Base-by-base conservation (phyloP, 2,797 vertebrate species). In the Triplophysa yarkandensis region DNA sequence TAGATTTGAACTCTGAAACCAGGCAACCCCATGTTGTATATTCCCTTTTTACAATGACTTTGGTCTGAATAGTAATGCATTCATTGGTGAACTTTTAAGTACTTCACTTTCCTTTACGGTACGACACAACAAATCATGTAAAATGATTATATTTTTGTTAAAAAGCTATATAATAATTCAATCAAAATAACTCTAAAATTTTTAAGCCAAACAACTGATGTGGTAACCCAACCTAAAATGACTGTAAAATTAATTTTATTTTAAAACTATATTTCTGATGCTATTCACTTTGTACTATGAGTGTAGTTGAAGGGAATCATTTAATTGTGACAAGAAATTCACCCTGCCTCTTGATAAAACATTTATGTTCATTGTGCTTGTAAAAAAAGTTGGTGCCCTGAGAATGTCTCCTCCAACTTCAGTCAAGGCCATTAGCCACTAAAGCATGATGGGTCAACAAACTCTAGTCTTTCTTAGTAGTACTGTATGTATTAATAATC, bases 321-420 rank as follows among this genome's bases (percentile, higher is more conserved):
- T 67, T 46, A 52, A 65, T 3, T 63, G 52, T 78, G 34, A 55
- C 41, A 28, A 25, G 64, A 48, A 41, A 32, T 48, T 34, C 64
- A 80, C 78, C 78, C 77, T 36, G 50, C 32, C 23, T 4, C 3
- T 73, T 69, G 80, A 81, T 81, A 82, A 66, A 3, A 0, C 34
- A 10, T 25, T 6, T 9, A 71, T 57, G 44, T 83, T 78, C 77
- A 83, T 75, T 52, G 77, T 58, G 30, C 52, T 61, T 63, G 46
- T 78, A 79, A 80, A 79, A 80, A 79, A 73, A 23, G 36, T 43
- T n/a, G 62, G 32, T 41, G 25, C 28, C 27, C 60, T 54, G 50
- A 71, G 50, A 21, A 13, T 19, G 34, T 28, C 30, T 60, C 23
- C 23, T 36, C 43, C 11, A 6, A 27, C 60, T 69, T 30, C 57